Conservation (phyloP, 2,888 invertebrate species). For the Isoperla grammatica region DNA sequence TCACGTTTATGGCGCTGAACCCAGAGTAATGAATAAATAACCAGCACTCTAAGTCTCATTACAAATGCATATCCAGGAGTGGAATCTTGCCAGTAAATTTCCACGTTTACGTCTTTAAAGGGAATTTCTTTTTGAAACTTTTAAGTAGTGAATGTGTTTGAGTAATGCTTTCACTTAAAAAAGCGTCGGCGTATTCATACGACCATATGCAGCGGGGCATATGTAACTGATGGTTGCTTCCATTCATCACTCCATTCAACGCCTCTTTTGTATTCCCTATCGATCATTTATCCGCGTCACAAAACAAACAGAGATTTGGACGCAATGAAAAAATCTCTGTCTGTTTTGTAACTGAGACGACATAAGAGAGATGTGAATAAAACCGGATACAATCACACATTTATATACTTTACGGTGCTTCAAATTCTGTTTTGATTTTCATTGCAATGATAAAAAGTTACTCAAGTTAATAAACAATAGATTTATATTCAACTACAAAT, state of each 20-base stretch:
- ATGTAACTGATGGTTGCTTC: neutral
- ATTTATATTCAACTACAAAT: no score
- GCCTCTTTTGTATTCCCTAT: conserved; percentile 11
- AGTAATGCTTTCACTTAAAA: conserved; percentile 5
- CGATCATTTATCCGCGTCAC: conserved; percentile 15
- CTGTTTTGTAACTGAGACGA: conserved; percentile 2
- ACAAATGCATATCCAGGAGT: conserved; percentile 9
- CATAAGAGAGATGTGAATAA: no score
- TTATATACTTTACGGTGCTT: no score
- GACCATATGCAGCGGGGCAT: neutral
- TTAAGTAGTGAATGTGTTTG: neutral
- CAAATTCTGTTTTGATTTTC: no score
- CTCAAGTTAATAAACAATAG: no score
- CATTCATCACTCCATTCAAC: conserved; percentile 10
- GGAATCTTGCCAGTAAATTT: neutral
- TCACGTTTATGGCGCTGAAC: conserved; percentile 17
- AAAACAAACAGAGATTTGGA: conserved; percentile 14
- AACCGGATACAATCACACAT: no score
- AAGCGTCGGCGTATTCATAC: neutral
- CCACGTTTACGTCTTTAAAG: neutral
- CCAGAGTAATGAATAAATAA: conserved; percentile 15
- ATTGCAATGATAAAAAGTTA: no score
- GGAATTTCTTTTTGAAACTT: conserved; percentile 7
- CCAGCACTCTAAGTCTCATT: conserved; percentile 7
- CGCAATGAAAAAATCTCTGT: conserved; percentile 9